phyloP scores from a whole-genome alignment of 2,888 invertebrate species.

The Bellardia bayeri region DNA sequence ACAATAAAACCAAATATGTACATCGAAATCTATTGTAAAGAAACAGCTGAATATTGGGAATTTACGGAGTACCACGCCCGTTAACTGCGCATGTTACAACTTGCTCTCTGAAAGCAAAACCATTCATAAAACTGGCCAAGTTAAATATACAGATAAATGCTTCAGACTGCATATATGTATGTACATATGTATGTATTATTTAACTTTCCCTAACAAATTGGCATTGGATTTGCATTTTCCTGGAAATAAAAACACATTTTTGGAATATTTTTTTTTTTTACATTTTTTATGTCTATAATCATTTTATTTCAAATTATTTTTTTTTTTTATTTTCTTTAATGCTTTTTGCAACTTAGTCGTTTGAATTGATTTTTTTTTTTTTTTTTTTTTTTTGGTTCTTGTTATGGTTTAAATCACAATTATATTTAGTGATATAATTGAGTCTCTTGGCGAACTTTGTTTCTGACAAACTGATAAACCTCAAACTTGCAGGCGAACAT shows the following conservation, averaged over 20 bases:
- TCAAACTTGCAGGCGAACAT: conserved; percentile 40
- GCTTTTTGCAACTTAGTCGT: not conserved
- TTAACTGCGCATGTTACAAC: conserved; percentile 64
- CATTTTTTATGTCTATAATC: not conserved
- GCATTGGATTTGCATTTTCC: not conserved
- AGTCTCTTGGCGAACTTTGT: conserved; percentile 27
- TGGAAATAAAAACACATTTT: conserved; percentile 58
- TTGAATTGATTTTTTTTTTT: conserved; percentile 46
- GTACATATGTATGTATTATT: not conserved
- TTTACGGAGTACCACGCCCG: conserved; percentile 68
- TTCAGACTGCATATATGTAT: not conserved
- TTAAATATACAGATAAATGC: not conserved
- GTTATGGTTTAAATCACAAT: conserved; percentile 63
- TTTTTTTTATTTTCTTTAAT: conserved; percentile 49
- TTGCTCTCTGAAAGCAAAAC: not conserved
- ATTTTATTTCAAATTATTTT: conserved; percentile 34
- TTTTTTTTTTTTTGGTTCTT: conserved; percentile 67
- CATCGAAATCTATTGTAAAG: not conserved
- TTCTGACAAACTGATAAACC: conserved; percentile 19
- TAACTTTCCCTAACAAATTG: not conserved
- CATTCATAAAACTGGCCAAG: conserved; percentile 57
- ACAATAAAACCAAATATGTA: not conserved
- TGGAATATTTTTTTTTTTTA: conserved; percentile 37
- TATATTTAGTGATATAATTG: conserved; percentile 56
- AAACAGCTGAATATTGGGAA: conserved; percentile 39